Percentiles rank a stretch among this genome's conserved stretches.
Evolutionary conservation across 2,113 vertebrate species (phyloP).

Genomic region (Tachysurus fulvidraco): DNA sequence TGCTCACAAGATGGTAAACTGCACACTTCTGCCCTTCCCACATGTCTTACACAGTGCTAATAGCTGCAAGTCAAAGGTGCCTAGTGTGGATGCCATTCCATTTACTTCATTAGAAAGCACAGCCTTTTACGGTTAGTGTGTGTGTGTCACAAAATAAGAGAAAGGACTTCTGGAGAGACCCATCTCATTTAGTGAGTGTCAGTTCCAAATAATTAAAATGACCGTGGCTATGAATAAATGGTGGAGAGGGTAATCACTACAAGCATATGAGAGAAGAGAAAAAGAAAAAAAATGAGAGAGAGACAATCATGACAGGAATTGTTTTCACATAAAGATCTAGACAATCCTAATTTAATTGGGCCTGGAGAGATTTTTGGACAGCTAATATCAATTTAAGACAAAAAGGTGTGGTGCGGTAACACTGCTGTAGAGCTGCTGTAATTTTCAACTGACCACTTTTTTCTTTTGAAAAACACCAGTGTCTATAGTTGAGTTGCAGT

Average conservation of each 20-base stretch:
- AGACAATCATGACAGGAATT: neutral
- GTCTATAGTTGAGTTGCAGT: too few relatives aligned
- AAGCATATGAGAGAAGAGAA: neutral
- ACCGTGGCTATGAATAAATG: constrained; percentile 37
- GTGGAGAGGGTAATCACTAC: constrained; percentile 30
- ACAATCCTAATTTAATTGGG: neutral
- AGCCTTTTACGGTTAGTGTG: neutral
- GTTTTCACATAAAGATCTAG: constrained; percentile 17
- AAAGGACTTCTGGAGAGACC: constrained; percentile 11
- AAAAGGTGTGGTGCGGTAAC: neutral
- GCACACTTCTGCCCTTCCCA: neutral
- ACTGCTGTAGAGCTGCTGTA: neutral
- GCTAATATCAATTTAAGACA: neutral
- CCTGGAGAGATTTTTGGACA: neutral
- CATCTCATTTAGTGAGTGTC: constrained; percentile 35
- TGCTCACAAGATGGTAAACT: neutral
- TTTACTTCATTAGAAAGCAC: constrained; percentile 28
- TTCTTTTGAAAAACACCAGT: too few relatives aligned
- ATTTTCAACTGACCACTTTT: too few relatives aligned
- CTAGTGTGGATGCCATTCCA: neutral
- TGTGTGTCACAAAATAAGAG: neutral
- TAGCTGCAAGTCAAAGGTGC: constrained; percentile 15
- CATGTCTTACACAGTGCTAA: constrained; percentile 26
- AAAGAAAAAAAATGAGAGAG: neutral
- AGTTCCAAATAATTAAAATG: constrained; percentile 38